Conservation (phyloP, 2,888 invertebrate species). For the Drosophila percnosoma region DNA sequence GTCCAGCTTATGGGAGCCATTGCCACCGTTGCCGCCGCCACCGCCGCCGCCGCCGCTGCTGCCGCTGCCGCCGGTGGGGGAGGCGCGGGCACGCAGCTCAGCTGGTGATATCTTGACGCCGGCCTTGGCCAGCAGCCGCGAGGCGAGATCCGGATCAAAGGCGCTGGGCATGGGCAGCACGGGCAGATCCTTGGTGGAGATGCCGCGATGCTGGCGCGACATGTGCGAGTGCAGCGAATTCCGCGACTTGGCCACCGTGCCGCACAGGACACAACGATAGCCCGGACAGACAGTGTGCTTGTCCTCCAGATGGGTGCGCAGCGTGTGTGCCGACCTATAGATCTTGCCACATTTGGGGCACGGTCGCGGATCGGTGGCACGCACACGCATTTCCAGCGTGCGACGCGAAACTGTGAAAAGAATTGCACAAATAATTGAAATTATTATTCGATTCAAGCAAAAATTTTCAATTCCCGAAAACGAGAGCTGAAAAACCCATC, state of each 20-base stretch:
- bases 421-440: background rate
- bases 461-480: background rate
- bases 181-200: constrained; percentile 96
- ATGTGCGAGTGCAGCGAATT: constrained; percentile 97
- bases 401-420: constrained; percentile 88
- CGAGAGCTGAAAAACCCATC: constrained; percentile 12
- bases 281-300: constrained; percentile 97
- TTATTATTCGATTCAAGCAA: background rate
- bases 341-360: constrained; percentile 97
- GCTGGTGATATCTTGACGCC: constrained; percentile 94
- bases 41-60: constrained; percentile 62
- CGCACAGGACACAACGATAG: constrained; percentile 95
- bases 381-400: constrained; percentile 93
- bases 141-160: constrained; percentile 95
- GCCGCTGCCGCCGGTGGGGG: constrained; percentile 91
- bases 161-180: constrained; percentile 96
- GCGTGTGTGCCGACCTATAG: constrained; percentile 95
- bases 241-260: constrained; percentile 96
- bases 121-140: constrained; percentile 93
- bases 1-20: constrained; percentile 87
- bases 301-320: constrained; percentile 95
- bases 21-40: constrained; percentile 45
- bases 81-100: constrained; percentile 92
- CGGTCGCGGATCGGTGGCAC: constrained; percentile 96
- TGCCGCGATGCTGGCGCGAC: constrained; percentile 96